Evolutionary conservation across 92 coral and sea anemone species (phyloP), one percentile per base, ranked within the genome.

Genomic region (Epizoanthus rinbou): DNA sequence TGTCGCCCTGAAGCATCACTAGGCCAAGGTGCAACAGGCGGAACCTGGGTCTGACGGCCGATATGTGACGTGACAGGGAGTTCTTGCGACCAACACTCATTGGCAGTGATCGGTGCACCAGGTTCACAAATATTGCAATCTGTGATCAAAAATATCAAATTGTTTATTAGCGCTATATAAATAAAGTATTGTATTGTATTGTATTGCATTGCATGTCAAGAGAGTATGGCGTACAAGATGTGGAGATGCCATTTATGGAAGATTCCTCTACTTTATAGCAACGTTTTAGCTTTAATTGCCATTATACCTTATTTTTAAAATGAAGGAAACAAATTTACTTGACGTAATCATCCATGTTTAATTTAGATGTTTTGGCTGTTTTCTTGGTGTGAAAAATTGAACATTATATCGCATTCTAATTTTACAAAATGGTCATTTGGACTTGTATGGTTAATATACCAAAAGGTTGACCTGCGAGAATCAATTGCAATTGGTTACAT

Each of bases 41-140:
- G 52, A 97, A 94, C 73, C 99, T 86, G 25, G 98, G 91, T 74
- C 91, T 90, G 75, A 97, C 84, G 5, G 99, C 94, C 28, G 94
- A 91, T 16, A 92, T 90, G 69, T 94, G 99, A 8, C 98, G 98
- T 21, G 98, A 97, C 62, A 97, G 76, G 66, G 81, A 82, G 80
- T 88, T 93, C 66, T 84, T 76, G 11, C 91, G 86, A 17, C 90
- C 89, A n/a, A 91, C 91, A 62, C 88, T 81, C 79, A 97, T 80
- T 0, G 99, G 98, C 8, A 97, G 89, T 8, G 97, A 94, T 25
- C 99, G 94, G 73, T 94, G 98, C 4, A 97, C 81, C 74, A 97
- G 80, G 41, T 90, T 90, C 53, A 90, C 93, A 62, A 97, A 95
- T 41, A 94, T 92, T 71, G 95, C 89, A 78, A 97, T 98, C 99